phyloP scores from a whole-genome alignment of 2,113 vertebrate species.

The Callocephalon fimbriatum region DNA sequence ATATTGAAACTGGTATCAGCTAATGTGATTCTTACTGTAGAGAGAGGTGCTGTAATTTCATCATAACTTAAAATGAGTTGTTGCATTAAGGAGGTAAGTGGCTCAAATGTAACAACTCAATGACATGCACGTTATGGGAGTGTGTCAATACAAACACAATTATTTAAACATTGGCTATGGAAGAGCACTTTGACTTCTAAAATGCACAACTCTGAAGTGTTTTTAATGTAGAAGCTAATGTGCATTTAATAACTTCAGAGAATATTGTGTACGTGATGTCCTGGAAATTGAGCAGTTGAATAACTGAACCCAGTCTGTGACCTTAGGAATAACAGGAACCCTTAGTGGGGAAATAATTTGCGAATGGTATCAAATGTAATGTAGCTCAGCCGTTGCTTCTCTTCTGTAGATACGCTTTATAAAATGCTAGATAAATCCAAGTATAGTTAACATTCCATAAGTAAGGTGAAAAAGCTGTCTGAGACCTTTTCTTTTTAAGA shows the following conservation, averaged over 20 bases:
- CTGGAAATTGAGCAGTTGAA: background rate
- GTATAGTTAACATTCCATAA: background rate
- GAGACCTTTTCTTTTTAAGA: background rate
- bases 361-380: background rate
- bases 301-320: background rate
- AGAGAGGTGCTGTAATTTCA: background rate
- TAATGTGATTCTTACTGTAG: background rate
- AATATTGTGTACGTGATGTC: rapidly evolving
- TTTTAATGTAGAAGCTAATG: background rate
- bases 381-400: background rate
- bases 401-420: background rate
- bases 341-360: background rate
- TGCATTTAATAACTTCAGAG: background rate
- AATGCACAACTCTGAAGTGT: background rate
- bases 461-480: background rate
- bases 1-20: background rate
- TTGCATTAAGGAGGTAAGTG: background rate
- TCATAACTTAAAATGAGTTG: background rate
- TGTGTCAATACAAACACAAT: background rate
- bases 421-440: background rate
- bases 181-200: background rate
- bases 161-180: background rate
- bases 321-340: background rate
- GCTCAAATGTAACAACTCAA: background rate
- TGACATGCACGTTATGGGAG: background rate